These are phyloP conservation scores for Oryctolagus cuniculus DNA, from an alignment of 2,113 vertebrate genomes.

Conservation along the genomic window DNA sequence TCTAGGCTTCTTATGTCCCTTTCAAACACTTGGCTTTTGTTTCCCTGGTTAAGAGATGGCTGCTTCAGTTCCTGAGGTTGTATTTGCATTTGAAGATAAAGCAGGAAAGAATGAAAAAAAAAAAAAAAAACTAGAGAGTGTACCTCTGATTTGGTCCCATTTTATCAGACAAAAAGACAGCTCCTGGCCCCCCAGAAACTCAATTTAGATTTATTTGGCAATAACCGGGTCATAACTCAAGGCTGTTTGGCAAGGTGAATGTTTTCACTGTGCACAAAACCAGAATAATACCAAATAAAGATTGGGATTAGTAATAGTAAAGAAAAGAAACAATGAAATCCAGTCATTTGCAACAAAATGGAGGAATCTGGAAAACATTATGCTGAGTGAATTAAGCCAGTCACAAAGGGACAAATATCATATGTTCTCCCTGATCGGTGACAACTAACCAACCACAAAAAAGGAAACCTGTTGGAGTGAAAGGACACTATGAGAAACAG, in stretches of 20 bases:
- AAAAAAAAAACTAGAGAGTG: not conserved
- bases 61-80: not conserved
- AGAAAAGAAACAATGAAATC: not conserved
- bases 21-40: not conserved
- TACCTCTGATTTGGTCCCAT: not conserved
- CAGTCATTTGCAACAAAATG: too few species aligned
- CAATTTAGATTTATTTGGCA: not conserved
- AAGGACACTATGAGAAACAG: too few species aligned
- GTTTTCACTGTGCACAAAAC: rapidly evolving
- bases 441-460: too few species aligned
- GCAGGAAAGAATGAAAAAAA: not conserved
- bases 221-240: not conserved
- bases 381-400: too few species aligned
- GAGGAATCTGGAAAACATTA: too few species aligned
- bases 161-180: not conserved
- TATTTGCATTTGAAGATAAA: not conserved
- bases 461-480: too few species aligned
- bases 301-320: not conserved
- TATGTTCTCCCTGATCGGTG: too few species aligned
- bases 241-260: too few species aligned
- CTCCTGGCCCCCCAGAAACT: rapidly evolving
- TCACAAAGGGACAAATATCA: too few species aligned
- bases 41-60: not conserved
- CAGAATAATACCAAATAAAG: not conserved
- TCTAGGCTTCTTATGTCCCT: rapidly evolving